Base-by-base conservation (phyloP, 2,797 vertebrate species). In the Cyclura pinguis region DNA sequence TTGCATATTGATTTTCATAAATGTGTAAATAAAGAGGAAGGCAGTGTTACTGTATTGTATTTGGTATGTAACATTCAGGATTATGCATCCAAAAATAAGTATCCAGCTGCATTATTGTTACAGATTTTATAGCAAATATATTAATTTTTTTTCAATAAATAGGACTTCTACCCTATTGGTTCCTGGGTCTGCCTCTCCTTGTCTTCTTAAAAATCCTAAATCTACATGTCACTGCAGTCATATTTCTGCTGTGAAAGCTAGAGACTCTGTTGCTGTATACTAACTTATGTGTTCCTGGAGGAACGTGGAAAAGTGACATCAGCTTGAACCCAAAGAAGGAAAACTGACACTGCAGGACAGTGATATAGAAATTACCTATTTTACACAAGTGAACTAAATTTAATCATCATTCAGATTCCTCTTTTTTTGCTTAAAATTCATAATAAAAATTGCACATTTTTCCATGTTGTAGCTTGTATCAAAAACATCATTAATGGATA, bases 121-220 rank as follows among this genome's bases (percentile, higher is more conserved):
- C 93, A 97, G 93, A 97, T 97, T 98, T 98, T 98, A 98, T 98
- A 98, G 97, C 96, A 98, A 97, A 97, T 95, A 97, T 97, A 97
- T 96, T 97, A 96, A 97, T 96, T 97, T 97, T 96, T 96, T 97
- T 97, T 94, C 97, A 98, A 97, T 98, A 98, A 98, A 97, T 97
- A 97, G 96, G 95, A 97, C 96, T 98, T 93, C 89, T 82, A 74
- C 38, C 69, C 74, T 87, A 77, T 38, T 64, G 57, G 7, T 83
- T 3, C 73, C 62, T 91, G 80, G 5, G 87, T 47, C 47, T 24
- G 16, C 32, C 13, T 16, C n/a, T 38, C 47, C 12, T 18, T 35
- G 47, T 69, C 76, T 85, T 55, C 38, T 35, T 50, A 76, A 32
- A 83, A 73, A 74, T 24, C 52, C 18, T 59, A 42, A 80, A 72